Base-by-base conservation (phyloP, 2,113 vertebrate species). In the Ceratotherium simum region DNA sequence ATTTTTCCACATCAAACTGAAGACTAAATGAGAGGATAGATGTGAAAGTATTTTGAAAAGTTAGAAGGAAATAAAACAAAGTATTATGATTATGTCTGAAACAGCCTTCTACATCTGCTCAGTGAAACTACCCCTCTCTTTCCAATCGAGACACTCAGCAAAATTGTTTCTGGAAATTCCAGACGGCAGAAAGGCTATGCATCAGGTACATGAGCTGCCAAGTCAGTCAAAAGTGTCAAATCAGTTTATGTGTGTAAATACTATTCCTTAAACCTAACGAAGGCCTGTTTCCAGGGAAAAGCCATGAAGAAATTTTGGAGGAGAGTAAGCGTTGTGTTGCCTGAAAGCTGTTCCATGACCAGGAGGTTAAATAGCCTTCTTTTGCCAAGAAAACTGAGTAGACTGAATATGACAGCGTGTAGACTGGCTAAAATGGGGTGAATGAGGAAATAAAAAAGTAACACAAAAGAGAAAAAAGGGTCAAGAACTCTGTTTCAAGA, bases 401-500 rank as follows among this genome's bases (percentile, higher is more conserved):
- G 86, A 65, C 46, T 72, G 60, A 82, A 65, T 51, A n/a, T 8
- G 39, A 95, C 8, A 62, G 56, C 89, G 51, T n/a, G 58, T 21
- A 94, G 36, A 85, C 76, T 62, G 67, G 82, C 39, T 93, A 86
- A 93, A 84, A 96, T 67, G 65, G 94, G 83, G 90, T 87, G 65
- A 94, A 89, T 78, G 69, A 82, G 67, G 33, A 95, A 78, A 87
- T 75, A 36, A 95, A 88, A 90, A 70, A 95, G 64, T 72, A 33
- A 76, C 20, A 58, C 8, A 21, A 36, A 80, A 46, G 33, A 54
- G 20, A 79, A 93, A 98, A 97, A 94, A 58, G 36, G 91, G 79
- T 60, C 8, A 91, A 97, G 39, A 98, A 85, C 51, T 97, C 94
- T 98, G 92, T 97, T 98, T 98, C 13, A 97, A 81, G 90, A 85